Evolutionary conservation across 2,113 vertebrate genomes (phyloP), one percentile per base, ranked within the genome.

Genomic region (Paedocypris sp.): DNA sequence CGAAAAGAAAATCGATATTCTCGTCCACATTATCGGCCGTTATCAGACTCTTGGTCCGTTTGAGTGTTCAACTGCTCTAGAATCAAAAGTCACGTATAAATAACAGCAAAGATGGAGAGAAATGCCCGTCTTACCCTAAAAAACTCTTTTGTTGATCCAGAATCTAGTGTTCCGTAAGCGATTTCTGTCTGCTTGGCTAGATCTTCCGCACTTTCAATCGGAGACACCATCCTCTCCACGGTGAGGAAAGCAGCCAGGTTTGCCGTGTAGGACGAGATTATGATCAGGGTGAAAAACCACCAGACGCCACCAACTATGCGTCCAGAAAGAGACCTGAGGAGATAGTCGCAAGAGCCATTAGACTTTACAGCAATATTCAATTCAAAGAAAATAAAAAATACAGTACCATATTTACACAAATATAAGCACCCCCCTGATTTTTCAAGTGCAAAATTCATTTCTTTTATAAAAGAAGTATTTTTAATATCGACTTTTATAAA

Each of bases 221-320:
- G 95, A 59, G 95, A 98, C 60, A 99, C 95, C 95, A 99, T 99
- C 78, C 95, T 88, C 84, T 99, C 95, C 39, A 98, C 95, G 6
- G 95, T 99, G 77, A 99, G 91, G 86, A 99, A 99, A 75, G 95
- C 95, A 86, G 95, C 94, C 89, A 98, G 86, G 84, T 99, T 99
- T 79, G 95, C 95, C 83, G 94, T 98, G 90, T 99, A 99, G 79
- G 95, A 99, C 71, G 95, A 99, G 87, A 99, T 99, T 84, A 99
- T 99, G 86, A 99, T 98, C 75, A 99, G 83, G 78, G 95, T 99
- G 87, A 99, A 99, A 85, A 99, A 99, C 95, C 95, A 99, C 95
- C 95, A 99, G 61, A 99, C 95, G 56, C 95, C 95, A 71, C 95
- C 95, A 74, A 99, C 95, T 77, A 99, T 99, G 68, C 95, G 94